Percentiles rank a stretch among this genome's conserved stretches.
These are phyloP conservation scores for Athene cunicularia DNA, from an alignment of 2,113 vertebrate genomes.

Conservation along the genomic window DNA sequence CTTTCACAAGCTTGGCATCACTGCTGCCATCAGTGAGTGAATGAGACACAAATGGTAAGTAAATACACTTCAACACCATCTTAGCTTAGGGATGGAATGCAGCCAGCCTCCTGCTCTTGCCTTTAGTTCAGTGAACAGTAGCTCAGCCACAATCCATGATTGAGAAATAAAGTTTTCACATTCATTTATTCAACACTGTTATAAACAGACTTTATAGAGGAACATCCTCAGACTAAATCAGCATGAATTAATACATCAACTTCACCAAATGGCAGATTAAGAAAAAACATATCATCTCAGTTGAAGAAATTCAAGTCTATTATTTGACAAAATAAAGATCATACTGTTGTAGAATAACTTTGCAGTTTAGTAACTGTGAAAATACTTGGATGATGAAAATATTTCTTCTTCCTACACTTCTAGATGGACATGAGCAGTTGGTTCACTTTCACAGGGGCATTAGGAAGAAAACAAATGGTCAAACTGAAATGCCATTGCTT, in stretches of 20 bases:
- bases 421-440: neutral
- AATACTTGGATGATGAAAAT: neutral
- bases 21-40: neutral
- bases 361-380: neutral
- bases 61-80: neutral
- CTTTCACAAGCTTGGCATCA: neutral
- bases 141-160: neutral
- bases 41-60: neutral
- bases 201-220: neutral
- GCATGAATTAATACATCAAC: neutral
- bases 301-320: neutral
- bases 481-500: neutral
- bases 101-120: neutral
- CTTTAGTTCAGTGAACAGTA: conserved; percentile 1
- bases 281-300: neutral
- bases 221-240: neutral
- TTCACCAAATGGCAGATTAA: neutral
- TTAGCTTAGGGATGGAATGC: neutral
- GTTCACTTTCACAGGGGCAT: neutral
- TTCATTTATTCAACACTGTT: neutral
- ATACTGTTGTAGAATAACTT: neutral
- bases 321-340: neutral
- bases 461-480: neutral
- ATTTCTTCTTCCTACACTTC: neutral
- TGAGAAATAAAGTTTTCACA: neutral